These are phyloP conservation scores for Aricia agestis DNA, from an alignment of 1,140 invertebrate species.

Conservation along the genomic window DNA sequence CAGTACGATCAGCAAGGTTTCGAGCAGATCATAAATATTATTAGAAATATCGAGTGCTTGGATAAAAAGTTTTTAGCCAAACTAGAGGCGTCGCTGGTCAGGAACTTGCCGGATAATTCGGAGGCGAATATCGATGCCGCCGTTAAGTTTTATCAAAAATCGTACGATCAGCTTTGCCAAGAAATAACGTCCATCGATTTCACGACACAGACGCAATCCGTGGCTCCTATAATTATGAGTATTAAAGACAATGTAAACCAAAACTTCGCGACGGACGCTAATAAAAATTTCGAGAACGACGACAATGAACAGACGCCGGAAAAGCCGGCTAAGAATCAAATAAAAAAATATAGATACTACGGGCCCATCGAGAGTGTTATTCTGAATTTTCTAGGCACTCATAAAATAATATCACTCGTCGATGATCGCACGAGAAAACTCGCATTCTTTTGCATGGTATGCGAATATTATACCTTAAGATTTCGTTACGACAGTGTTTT, in stretches of 20 bases:
- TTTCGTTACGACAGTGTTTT: slow-evolving; percentile 67
- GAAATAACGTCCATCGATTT: slow-evolving; percentile 54
- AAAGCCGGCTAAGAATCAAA: slow-evolving; percentile 53
- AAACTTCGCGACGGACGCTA: slow-evolving; percentile 56
- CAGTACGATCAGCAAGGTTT: slow-evolving; percentile 34
- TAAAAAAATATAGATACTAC: slow-evolving; percentile 67
- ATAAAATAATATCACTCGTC: slow-evolving; percentile 58
- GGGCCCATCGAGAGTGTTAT: slow-evolving; percentile 59
- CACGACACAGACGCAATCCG: slow-evolving; percentile 51
- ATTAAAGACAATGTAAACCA: slow-evolving; percentile 70
- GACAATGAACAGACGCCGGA: slow-evolving; percentile 55
- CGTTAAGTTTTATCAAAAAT: slow-evolving; percentile 51
- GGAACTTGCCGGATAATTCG: slow-evolving; percentile 57
- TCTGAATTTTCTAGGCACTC: slow-evolving; percentile 53
- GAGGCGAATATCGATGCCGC: slow-evolving; percentile 56
- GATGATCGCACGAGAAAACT: slow-evolving; percentile 66
- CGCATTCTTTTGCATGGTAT: slow-evolving; percentile 65
- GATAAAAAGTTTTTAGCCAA: slow-evolving; percentile 50
- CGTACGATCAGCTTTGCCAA: slow-evolving; percentile 49
- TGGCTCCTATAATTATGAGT: slow-evolving; percentile 69
- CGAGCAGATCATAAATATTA: slow-evolving; percentile 47
- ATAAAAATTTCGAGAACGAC: slow-evolving; percentile 64
- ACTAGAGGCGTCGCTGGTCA: slow-evolving; percentile 46
- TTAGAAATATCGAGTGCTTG: slow-evolving; percentile 50
- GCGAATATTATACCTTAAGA: slow-evolving; percentile 65